Evolutionary conservation across 35 echinoderm and acorn worm species (phyloP).

Genomic region (Anneissia japonica): DNA sequence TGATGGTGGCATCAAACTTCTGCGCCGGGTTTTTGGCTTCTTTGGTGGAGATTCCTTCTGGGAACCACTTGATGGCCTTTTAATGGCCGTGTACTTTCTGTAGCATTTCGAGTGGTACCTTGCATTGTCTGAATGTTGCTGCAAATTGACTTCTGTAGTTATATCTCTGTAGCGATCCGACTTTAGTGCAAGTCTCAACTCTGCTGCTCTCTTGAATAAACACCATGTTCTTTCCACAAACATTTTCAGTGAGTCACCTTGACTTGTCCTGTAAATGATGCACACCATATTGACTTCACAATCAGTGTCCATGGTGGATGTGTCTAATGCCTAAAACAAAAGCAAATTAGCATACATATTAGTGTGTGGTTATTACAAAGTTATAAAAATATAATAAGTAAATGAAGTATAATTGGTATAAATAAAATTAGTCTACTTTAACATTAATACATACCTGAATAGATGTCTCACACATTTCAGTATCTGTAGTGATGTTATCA

Average conservation of each 20-base stretch:
- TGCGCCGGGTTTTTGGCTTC: background rate
- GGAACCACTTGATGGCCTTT: background rate
- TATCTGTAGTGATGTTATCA: too few species aligned
- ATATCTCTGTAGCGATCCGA: background rate
- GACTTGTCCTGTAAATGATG: slow-evolving; percentile 20
- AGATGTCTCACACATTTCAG: too few species aligned
- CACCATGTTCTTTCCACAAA: background rate
- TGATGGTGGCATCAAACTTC: slow-evolving; percentile 13
- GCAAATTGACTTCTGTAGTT: slow-evolving; percentile 37
- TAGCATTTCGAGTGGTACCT: slow-evolving; percentile 20
- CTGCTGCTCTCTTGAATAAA: slow-evolving; percentile 3
- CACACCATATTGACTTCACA: too few species aligned
- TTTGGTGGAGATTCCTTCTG: background rate
- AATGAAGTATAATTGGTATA: too few species aligned
- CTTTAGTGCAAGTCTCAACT: background rate
- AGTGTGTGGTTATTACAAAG: too few species aligned
- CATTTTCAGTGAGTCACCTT: background rate
- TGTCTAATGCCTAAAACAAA: too few species aligned
- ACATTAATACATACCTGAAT: too few species aligned
- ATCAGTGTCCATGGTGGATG: too few species aligned
- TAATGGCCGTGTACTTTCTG: background rate
- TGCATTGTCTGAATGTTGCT: background rate
- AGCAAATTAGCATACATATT: too few species aligned
- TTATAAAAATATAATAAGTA: too few species aligned
- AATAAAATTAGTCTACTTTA: too few species aligned